Evolutionary conservation across 64 coral and sea anemone species (phyloP).

Genomic region (Pocillopora verrucosa): DNA sequence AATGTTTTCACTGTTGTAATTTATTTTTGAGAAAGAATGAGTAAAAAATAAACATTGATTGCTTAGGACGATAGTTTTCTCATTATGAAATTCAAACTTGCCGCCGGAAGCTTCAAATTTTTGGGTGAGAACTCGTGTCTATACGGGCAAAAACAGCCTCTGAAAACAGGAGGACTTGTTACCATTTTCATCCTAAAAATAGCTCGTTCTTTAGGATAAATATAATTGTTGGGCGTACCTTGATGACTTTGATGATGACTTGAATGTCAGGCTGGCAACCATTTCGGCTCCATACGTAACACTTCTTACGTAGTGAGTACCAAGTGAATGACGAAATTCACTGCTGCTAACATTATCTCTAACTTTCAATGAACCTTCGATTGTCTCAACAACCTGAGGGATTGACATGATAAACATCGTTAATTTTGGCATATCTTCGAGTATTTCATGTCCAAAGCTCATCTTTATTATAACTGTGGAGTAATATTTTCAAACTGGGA

Average conservation of each 20-base stretch:
- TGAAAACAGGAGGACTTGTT: no score
- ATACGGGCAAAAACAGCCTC: no score
- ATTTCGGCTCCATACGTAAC: conserved; percentile 17
- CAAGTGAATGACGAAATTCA: background rate
- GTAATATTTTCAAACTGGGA: no score
- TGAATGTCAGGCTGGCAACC: conserved; percentile 4
- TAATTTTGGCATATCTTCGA: background rate
- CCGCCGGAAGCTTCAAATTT: no score
- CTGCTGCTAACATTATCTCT: background rate
- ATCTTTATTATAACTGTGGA: no score
- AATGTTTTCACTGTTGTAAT: no score
- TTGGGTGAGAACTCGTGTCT: no score
- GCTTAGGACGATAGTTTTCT: no score
- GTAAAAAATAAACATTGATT: background rate
- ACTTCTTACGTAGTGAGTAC: conserved; percentile 8
- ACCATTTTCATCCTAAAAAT: background rate
- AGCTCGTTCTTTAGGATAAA: background rate
- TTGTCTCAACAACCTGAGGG: background rate
- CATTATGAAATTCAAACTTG: no score
- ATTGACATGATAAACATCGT: background rate
- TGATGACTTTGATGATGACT: background rate
- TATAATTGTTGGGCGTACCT: background rate
- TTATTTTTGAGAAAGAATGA: no score
- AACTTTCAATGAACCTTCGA: background rate
- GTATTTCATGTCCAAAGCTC: no score